Base-by-base conservation (phyloP, 1,140 invertebrate genomes). In the Nymphalis io region DNA sequence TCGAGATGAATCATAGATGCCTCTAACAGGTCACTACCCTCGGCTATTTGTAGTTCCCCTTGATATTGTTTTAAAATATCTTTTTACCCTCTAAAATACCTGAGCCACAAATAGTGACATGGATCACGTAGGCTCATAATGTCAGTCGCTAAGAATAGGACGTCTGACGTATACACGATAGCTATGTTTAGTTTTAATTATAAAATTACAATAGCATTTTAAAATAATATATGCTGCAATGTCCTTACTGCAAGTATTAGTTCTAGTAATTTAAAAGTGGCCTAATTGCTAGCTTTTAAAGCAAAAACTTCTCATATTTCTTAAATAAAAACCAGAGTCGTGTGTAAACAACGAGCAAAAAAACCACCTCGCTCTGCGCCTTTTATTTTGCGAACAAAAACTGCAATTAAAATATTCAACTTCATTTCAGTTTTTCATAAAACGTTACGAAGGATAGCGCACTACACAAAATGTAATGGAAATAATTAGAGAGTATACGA, bases 1-100 rank as follows among this genome's bases (percentile, higher is more conserved):
- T 78, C 79, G 82, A 84, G 87, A 89, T 91, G 89, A 91, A 89
- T 91, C 87, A 89, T 88, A 85, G 82, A 85, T 85, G 78, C 80
- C 80, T 78, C 77, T 81, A 78, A 81, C 78, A 79, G 87, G 85
- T 87, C 85, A 86, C 78, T 81, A 86, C 79, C 87, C 85, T 74
- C 79, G 72, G 66, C 77, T 82, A 84, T 84, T 85, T 87, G 82
- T 84, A 83, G 59, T 66, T 69, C 75, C 78, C 80, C 77, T 79
- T 78, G 75, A 78, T 67, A 64, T 71, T 60, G 70, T 65, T 73
- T 55, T 51, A 66, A 81, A 79, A 79, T 73, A 72, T 60, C 66
- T 67, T 71, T 67, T 71, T 68, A 75, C 64, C 69, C 63, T 63
- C 59, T 42, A 72, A 71, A 60, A 42, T 53, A 65, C 60, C 69